These are phyloP conservation scores for Smutsia gigantea DNA, from an alignment of 2,797 vertebrate species.

Conservation along the genomic window DNA sequence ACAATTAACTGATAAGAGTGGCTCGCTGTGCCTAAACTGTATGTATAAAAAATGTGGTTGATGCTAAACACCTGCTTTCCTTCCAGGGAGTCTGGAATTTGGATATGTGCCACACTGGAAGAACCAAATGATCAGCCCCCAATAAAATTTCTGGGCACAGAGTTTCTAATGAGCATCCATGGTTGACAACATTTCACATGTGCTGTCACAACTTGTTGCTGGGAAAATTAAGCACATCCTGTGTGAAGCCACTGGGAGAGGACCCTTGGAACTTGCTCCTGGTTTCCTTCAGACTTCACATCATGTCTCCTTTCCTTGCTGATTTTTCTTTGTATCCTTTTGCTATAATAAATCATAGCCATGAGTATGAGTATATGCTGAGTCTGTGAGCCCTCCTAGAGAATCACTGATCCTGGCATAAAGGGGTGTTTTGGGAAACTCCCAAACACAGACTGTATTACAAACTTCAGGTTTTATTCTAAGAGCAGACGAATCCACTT, in stretches of 20 bases:
- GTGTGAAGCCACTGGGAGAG: not conserved
- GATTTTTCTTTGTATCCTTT: not conserved
- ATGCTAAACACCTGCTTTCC: not conserved
- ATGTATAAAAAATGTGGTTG: not conserved
- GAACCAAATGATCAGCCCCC: not conserved
- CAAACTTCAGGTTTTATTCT: not conserved
- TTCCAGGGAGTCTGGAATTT: not conserved
- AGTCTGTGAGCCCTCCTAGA: not conserved
- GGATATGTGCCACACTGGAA: not conserved
- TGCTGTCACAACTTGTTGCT: not conserved
- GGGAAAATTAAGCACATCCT: not conserved
- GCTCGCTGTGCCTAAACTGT: not conserved
- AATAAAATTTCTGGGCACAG: not conserved
- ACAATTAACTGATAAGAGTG: not conserved
- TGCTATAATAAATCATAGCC: not conserved
- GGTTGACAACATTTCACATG: not conserved
- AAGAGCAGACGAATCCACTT: not conserved
- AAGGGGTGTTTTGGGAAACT: not conserved
- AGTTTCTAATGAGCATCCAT: not conserved
- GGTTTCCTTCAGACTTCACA: not conserved
- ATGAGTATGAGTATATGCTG: not conserved
- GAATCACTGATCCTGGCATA: not conserved
- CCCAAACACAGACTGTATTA: not conserved
- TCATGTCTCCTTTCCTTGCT: not conserved
- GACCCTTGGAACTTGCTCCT: not conserved